Evolutionary conservation across 2,888 invertebrate genomes (phyloP), one percentile per base, ranked within the genome.

Genomic region (Oxytorus armatus): DNA sequence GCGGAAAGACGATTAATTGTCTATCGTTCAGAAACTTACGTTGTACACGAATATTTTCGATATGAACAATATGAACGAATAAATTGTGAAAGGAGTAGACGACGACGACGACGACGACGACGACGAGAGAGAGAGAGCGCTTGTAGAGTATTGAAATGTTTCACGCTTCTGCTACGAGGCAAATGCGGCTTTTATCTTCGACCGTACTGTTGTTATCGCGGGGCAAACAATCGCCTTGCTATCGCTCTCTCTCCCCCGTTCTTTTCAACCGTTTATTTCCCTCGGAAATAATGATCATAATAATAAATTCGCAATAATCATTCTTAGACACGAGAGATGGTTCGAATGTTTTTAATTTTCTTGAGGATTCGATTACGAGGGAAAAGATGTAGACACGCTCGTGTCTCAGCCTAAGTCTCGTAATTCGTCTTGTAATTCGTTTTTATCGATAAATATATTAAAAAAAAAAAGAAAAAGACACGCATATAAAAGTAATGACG

Each of bases 221-320:
- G 42, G 42, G 42, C 65, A 73, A 73, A 73, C 73, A 55, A 53
- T 53, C 53, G 51, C 18, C 55, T n/a, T n/a, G n/a, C n/a, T n/a
- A n/a, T 49, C 21, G 14, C 16, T 23, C 47, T 3, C 23, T 23
- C 16, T n/a, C 14, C 25, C 16, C 11, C 14, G 8, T 11, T 39
- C 25, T 5, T n/a, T 23, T 25, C 3, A 47, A 33, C 11, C 51
- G 8, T 53, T 53, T 42, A 16, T 51, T 49, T 33, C 7, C 10
- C 51, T 36, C 10, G n/a, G 14, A 39, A 51, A 66, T 36, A 55
- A 55, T 29, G 23, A 69, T 55, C 42, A 69, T 21, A n/a, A 53
- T 53, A 42, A 44, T 55, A 18, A 55, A 47, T 7, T 21, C 8
- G n/a, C 33, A 16, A 18, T 18, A 25, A 69, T 55, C 14, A 29